A percentile compares a stretch with the other conserved stretches of the same genome.
Evolutionary conservation across 2,888 invertebrate species (phyloP).

Genomic region (Lepeophtheirus nordmannii): DNA sequence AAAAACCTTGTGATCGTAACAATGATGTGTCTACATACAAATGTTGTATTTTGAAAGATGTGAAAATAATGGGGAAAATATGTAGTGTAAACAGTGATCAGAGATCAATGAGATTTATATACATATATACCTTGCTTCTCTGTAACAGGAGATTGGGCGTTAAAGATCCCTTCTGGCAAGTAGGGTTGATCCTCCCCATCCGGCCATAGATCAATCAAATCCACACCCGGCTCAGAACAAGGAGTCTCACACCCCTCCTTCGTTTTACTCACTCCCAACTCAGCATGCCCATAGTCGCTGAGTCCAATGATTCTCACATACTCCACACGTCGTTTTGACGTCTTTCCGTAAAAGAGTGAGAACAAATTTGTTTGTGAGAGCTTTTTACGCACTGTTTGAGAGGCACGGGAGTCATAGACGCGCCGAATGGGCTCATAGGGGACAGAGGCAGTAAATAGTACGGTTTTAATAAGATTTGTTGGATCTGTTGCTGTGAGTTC

Average conservation of each 20-base stretch:
- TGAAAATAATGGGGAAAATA: too few relatives aligned
- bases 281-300: slow-evolving; percentile 85
- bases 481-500: slow-evolving; percentile 86
- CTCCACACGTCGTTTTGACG: slow-evolving; percentile 66
- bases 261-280: slow-evolving; percentile 90
- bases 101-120: too few relatives aligned
- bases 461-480: slow-evolving; percentile 67
- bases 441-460: slow-evolving; percentile 92
- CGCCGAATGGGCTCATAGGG: slow-evolving; percentile 91
- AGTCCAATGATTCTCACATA: slow-evolving; percentile 98
- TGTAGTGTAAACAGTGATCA: too few relatives aligned
- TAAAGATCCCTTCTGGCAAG: too few relatives aligned
- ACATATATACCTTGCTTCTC: too few relatives aligned
- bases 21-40: too few relatives aligned
- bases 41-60: too few relatives aligned
- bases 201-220: slow-evolving; percentile 31
- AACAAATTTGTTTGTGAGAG: slow-evolving; percentile 17
- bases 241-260: slow-evolving; percentile 88
- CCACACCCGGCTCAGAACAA: slow-evolving; percentile 70
- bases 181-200: slow-evolving; percentile 51
- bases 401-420: slow-evolving; percentile 47
- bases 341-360: slow-evolving; percentile 29
- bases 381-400: slow-evolving; percentile 29
- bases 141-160: too few relatives aligned
- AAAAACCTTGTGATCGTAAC: too few relatives aligned